These are phyloP conservation scores for Trachelus tabidus DNA, from an alignment of 2,888 invertebrate genomes.

Conservation along the genomic window DNA sequence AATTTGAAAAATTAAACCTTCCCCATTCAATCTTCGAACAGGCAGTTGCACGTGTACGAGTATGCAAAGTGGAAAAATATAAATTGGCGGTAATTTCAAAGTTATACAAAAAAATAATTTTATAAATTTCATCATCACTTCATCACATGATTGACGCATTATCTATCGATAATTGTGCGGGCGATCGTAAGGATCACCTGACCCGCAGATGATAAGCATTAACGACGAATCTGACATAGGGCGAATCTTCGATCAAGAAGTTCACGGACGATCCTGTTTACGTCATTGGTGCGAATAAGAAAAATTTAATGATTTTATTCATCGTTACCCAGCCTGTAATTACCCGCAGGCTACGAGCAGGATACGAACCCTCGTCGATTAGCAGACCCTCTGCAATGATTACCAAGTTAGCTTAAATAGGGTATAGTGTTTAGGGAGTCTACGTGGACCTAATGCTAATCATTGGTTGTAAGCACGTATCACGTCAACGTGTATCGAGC, in stretches of 20 bases:
- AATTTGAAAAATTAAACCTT: neutral
- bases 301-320: conserved; percentile 64
- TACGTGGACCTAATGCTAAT: conserved; percentile 50
- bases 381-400: conserved; percentile 54
- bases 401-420: conserved; percentile 63
- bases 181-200: neutral
- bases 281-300: conserved; percentile 22
- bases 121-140: neutral
- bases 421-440: conserved; percentile 60
- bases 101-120: neutral
- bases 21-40: neutral
- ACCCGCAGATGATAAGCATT: neutral
- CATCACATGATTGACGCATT: too few relatives aligned
- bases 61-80: neutral
- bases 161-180: neutral
- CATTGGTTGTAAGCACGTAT: conserved; percentile 14
- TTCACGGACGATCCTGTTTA: neutral
- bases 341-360: conserved; percentile 55
- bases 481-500: neutral
- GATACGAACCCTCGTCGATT: conserved; percentile 49
- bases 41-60: neutral
- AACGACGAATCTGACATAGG: neutral
- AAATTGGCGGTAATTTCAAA: neutral
- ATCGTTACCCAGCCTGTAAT: conserved; percentile 61
- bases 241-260: neutral